Percentiles rank a stretch among this genome's conserved stretches.
Evolutionary conservation across 1,140 invertebrate species (phyloP).

Genomic region (Brachionus paranguensis): DNA sequence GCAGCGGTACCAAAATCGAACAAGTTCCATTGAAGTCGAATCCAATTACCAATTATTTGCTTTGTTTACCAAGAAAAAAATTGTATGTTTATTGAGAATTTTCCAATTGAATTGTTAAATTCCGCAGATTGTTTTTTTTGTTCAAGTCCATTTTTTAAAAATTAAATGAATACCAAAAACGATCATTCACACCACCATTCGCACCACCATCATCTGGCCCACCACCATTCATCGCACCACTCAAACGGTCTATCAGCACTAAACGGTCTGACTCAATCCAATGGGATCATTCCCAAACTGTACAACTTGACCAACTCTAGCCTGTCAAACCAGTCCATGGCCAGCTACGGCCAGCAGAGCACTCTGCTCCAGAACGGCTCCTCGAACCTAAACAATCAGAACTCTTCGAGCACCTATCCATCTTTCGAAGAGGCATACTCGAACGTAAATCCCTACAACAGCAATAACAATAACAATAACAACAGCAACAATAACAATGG

Average conservation of each 20-base stretch:
- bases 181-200: constrained; percentile 16
- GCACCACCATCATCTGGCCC: neutral
- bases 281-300: neutral
- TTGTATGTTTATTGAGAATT: neutral
- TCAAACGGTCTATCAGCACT: neutral
- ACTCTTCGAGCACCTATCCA: neutral
- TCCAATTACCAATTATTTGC: neutral
- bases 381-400: neutral
- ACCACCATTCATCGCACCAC: constrained; percentile 24
- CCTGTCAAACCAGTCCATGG: neutral
- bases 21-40: neutral
- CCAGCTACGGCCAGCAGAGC: neutral
- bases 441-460: neutral
- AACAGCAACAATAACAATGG: neutral
- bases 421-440: constrained; percentile 22
- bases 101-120: neutral
- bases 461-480: neutral
- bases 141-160: neutral
- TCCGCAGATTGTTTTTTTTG: neutral
- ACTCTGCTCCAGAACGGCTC: neutral
- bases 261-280: neutral
- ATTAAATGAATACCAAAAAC: constrained; percentile 39
- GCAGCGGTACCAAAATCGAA: neutral
- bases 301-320: neutral
- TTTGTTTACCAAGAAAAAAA: neutral